These are phyloP conservation scores for Hemitrygon akajei DNA, from an alignment of 2,797 vertebrate species.

Conservation along the genomic window DNA sequence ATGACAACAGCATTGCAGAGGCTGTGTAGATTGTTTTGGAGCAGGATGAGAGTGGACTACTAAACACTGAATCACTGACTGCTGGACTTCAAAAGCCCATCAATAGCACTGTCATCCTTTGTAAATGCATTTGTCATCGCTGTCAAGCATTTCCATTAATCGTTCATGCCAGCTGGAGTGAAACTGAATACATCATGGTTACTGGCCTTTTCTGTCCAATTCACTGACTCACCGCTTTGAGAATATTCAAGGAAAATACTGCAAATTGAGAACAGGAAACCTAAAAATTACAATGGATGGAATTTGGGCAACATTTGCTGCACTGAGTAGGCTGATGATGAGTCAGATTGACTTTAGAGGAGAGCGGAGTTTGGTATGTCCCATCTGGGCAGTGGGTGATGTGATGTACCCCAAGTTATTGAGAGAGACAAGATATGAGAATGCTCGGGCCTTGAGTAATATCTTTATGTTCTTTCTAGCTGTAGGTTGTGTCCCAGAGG, in stretches of 20 bases:
- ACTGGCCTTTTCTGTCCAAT: neutral
- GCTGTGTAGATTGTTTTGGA: neutral
- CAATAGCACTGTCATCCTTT: neutral
- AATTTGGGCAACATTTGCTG: neutral
- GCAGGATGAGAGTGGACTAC: neutral
- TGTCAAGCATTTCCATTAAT: slow-evolving; percentile 9
- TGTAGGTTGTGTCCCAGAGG: no score
- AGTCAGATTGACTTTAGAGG: neutral
- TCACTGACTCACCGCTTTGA: neutral
- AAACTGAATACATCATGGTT: neutral
- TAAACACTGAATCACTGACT: slow-evolving; percentile 9
- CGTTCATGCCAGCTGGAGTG: neutral
- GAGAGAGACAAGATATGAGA: no score
- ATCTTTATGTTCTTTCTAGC: no score
- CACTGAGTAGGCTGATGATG: neutral
- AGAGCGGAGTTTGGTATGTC: neutral
- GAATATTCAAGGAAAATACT: neutral
- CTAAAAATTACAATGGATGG: neutral
- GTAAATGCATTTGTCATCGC: neutral
- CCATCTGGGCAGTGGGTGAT: no score
- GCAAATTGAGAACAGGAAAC: neutral
- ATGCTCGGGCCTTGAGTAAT: no score
- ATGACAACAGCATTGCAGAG: neutral
- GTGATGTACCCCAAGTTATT: no score
- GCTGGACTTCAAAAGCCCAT: neutral